Conservation (phyloP, 1,140 invertebrate species). For the Microplitis demolitor region DNA sequence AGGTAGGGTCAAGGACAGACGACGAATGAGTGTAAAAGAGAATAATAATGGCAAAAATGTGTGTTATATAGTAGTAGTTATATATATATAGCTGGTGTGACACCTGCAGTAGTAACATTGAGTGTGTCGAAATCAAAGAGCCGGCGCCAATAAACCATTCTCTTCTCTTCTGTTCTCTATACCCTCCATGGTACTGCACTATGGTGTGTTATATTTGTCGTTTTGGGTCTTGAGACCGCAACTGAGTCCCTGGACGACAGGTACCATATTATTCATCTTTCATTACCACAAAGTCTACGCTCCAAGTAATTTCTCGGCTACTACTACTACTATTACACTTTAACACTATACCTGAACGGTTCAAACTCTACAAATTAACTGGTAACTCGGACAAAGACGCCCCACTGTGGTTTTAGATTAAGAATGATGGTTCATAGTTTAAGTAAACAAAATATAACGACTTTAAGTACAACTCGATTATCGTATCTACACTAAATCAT, state of each 20-base stretch:
- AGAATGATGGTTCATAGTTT: no score
- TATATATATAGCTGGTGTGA: background rate
- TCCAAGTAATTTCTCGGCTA: background rate
- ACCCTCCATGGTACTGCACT: background rate
- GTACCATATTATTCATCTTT: slow-evolving; percentile 39
- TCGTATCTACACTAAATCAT: background rate
- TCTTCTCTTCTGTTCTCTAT: background rate
- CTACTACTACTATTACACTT: no score
- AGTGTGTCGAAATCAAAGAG: slow-evolving; percentile 7
- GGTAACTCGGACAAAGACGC: slow-evolving; percentile 14
- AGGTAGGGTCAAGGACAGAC: slow-evolving; percentile 11
- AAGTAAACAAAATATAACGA: no score
- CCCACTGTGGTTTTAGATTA: slow-evolving; percentile 9
- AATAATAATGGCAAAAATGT: slow-evolving; percentile 9
- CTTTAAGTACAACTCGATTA: no score
- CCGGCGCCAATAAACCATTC: background rate
- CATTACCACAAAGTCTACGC: slow-evolving; percentile 26
- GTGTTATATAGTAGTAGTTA: background rate
- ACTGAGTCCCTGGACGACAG: slow-evolving; percentile 28
- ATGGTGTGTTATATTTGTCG: background rate
- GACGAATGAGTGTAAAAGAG: slow-evolving; percentile 7
- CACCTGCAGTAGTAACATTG: background rate
- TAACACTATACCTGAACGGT: no score
- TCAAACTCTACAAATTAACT: slow-evolving; percentile 10
- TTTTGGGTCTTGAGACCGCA: background rate